Evolutionary conservation across 2,113 vertebrate species (phyloP).

Genomic region (Balaeniceps rex): DNA sequence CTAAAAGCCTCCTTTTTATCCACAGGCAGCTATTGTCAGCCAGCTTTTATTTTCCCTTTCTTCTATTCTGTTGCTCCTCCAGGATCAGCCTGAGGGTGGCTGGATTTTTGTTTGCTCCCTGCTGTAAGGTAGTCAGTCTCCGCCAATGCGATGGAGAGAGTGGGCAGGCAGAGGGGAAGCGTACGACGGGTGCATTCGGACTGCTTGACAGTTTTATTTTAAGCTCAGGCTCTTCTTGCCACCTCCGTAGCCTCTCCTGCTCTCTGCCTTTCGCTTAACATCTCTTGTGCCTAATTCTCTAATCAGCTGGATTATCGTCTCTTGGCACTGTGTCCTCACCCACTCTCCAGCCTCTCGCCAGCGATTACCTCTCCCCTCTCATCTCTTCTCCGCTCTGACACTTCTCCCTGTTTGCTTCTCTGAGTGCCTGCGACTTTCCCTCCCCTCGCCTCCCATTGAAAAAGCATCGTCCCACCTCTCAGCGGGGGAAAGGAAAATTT

Average conservation of each 20-base stretch:
- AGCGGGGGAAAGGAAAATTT: background rate
- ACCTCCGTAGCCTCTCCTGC: background rate
- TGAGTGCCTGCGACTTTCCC: background rate
- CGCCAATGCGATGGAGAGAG: background rate
- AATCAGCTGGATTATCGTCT: slow-evolving; percentile 11
- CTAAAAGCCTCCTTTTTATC: slow-evolving; percentile 2
- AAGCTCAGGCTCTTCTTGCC: background rate
- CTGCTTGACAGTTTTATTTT: background rate
- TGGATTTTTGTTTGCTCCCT: background rate
- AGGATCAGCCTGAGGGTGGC: background rate
- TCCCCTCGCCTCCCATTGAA: background rate
- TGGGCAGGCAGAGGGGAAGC: background rate
- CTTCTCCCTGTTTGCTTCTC: background rate
- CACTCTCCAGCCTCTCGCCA: slow-evolving; percentile 7
- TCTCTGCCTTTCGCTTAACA: background rate
- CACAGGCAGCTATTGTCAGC: background rate
- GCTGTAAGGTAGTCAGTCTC: background rate
- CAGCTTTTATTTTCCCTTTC: background rate
- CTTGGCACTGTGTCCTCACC: background rate
- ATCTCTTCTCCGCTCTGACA: background rate
- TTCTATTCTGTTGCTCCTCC: background rate
- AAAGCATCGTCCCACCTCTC: background rate
- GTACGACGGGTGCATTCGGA: background rate
- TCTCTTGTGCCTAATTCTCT: slow-evolving; percentile 22
- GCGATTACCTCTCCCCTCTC: background rate